Evolutionary conservation across 1,140 invertebrate species (phyloP), one percentile per base, ranked within the genome.

Genomic region (Atta colombica): DNA sequence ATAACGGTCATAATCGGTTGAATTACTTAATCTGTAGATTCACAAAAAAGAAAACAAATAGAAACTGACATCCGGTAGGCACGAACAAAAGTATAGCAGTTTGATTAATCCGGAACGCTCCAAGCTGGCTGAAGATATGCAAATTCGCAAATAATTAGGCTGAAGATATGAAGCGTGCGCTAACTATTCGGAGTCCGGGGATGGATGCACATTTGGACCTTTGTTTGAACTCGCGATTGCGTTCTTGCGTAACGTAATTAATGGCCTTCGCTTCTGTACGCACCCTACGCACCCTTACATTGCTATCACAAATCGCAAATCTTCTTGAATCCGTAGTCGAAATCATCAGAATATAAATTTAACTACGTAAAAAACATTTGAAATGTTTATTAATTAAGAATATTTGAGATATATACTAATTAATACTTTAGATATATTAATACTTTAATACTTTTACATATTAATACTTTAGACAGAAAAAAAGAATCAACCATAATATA

Each of bases 221-320:
- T 95, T 95, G 95, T 95, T 94, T 94, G 94, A 94, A 89, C 85
- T 92, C 91, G 93, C 94, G 93, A 92, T 93, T 94, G 92, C 93
- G 91, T 93, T 95, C 93, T 95, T 95, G 93, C 94, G 94, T 95
- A 92, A 94, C 92, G 94, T 95, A 95, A 95, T 95, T 95, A 93
- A 95, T 95, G 93, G 93, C 90, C 89, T 90, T 93, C 89, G 92
- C 88, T 90, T 90, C 91, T 88, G 55, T 78, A 77, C 63, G 51
- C 68, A 81, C 87, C 60, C 86, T 25, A 85, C 82, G 35, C 66
- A 68, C 80, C 86, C 69, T 77, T 77, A 71, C 28, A 49, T 5
- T 12, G 55, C 28, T 21, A 82, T 21, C 61, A 61, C 55, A 25
- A 25, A 25, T 25, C 25, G 39, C 69, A 53, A 55, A 66, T 55